Percentiles rank a stretch among this genome's conserved stretches.
phyloP scores from a whole-genome alignment of 92 coral and sea anemone species.

The Parazoanthus atlanticus region DNA sequence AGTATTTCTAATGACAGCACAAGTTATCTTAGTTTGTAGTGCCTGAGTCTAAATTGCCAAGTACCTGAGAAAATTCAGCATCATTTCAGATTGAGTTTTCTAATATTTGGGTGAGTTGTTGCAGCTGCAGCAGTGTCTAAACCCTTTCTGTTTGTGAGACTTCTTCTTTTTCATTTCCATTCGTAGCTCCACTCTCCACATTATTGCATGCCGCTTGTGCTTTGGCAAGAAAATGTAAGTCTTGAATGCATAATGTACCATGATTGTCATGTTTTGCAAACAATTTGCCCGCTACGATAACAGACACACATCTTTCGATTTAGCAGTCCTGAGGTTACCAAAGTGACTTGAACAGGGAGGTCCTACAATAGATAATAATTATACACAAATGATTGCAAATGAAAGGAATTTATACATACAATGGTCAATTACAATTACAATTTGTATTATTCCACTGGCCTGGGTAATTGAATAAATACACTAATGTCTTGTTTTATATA shows the following conservation, averaged over 20 bases:
- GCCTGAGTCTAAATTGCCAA: background rate
- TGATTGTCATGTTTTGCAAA: background rate
- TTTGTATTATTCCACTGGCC: too few relatives aligned
- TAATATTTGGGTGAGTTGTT: background rate
- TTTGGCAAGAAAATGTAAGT: constrained; percentile 28
- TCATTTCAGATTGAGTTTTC: background rate
- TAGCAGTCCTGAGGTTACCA: background rate
- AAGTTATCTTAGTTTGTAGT: background rate
- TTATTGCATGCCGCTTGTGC: constrained; percentile 25
- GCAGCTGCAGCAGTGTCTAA: background rate
- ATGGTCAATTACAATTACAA: too few relatives aligned
- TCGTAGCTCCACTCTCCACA: constrained; percentile 25
- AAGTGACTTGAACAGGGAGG: too few relatives aligned
- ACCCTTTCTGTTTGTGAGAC: constrained; percentile 12
- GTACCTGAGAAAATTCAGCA: background rate
- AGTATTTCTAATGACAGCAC: background rate
- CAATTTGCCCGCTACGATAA: background rate
- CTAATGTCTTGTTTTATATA: too few relatives aligned
- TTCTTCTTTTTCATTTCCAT: constrained; percentile 15
- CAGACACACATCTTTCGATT: background rate
- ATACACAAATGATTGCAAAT: too few relatives aligned
- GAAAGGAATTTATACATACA: too few relatives aligned
- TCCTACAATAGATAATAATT: too few relatives aligned
- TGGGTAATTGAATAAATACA: too few relatives aligned
- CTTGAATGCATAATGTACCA: background rate